Evolutionary conservation across 2,113 vertebrate genomes (phyloP), one percentile per base, ranked within the genome.

Genomic region (Ictalurus furcatus): DNA sequence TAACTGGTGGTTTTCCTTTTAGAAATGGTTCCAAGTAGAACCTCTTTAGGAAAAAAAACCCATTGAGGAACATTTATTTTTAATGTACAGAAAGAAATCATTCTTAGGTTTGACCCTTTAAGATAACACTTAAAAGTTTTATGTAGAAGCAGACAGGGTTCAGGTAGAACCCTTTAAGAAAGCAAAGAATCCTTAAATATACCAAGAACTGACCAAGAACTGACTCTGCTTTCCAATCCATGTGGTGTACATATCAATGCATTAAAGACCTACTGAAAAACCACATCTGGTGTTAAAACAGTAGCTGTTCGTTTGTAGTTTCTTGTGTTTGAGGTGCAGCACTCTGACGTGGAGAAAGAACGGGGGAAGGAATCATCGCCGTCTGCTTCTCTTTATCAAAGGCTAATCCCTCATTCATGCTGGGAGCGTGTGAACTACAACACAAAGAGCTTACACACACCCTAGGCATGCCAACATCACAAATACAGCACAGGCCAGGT

Each of bases 401-500:
- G 88, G 44, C 85, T 94, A 93, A 94, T 88, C 91, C 90, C 89
- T 59, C 76, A 89, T 90, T 89, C 90, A 88, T 79, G 3, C 16
- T 30, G 88, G 89, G 89, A 90, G 89, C 87, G 89, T 91, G 93
- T 93, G 92, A 94, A 90, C 89, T 90, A 85, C 90, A 89, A 94
- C 92, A 94, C 92, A 94, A 92, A 91, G 90, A 91, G 52, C 71
- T 19, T n/a, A 82, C 88, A 88, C 89, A 58, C 56, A 88, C 92
- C 91, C 88, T 91, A 86, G 87, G 87, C 88, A 87, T 90, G 84
- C 59, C 78, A 85, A 74, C 85, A 78, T 85, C 89, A 67, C 85
- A 81, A 28, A 78, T 44, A 85, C 69, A 90, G 89, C 93, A 87
- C 63, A 91, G 84, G 74, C 52, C 92, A 90, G 91, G 92, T 92